Evolutionary conservation across 2,888 invertebrate genomes (phyloP).

Genomic region (Venustoraphidia nigricollis): DNA sequence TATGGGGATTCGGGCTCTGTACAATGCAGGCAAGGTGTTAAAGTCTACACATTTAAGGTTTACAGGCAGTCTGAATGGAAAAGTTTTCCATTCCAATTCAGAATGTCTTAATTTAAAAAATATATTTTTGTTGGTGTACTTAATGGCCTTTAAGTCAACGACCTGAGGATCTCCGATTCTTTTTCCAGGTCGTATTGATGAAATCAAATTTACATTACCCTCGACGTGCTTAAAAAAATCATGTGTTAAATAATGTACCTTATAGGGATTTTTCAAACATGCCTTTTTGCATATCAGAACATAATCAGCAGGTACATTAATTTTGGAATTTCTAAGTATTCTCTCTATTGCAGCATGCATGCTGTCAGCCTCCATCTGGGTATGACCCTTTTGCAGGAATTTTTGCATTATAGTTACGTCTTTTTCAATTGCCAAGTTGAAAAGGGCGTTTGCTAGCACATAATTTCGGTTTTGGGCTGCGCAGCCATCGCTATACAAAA

Average conservation of each 20-base stretch:
- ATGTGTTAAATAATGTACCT: conserved; percentile 7
- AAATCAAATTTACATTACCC: conserved; percentile 6
- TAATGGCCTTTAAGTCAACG: conserved; percentile 9
- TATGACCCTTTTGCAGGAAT: conserved; percentile 15
- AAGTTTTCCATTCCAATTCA: conserved; percentile 8
- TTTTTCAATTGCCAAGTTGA: conserved; percentile 13
- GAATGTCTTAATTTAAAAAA: conserved; percentile 6
- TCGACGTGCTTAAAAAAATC: conserved; percentile 8
- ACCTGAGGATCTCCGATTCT: conserved; percentile 12
- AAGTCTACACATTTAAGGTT: conserved; percentile 10
- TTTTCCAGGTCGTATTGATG: conserved; percentile 14
- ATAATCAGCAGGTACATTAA: conserved; percentile 11
- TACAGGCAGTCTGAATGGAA: conserved; percentile 7
- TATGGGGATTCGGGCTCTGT: conserved; percentile 14
- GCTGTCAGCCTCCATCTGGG: conserved; percentile 18
- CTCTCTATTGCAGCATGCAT: conserved; percentile 16
- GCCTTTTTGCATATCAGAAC: conserved; percentile 8
- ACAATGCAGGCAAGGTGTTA: conserved; percentile 14
- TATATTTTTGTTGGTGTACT: conserved; percentile 6
- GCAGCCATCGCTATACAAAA: conserved; percentile 17
- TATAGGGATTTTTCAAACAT: conserved; percentile 9
- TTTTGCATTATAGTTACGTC: conserved; percentile 13
- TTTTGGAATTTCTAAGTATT: conserved; percentile 11
- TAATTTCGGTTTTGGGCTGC: conserved; percentile 16
- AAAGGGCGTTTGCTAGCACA: conserved; percentile 16